Evolutionary conservation across 1,140 invertebrate genomes (phyloP).

Genomic region (Arion vulgaris): DNA sequence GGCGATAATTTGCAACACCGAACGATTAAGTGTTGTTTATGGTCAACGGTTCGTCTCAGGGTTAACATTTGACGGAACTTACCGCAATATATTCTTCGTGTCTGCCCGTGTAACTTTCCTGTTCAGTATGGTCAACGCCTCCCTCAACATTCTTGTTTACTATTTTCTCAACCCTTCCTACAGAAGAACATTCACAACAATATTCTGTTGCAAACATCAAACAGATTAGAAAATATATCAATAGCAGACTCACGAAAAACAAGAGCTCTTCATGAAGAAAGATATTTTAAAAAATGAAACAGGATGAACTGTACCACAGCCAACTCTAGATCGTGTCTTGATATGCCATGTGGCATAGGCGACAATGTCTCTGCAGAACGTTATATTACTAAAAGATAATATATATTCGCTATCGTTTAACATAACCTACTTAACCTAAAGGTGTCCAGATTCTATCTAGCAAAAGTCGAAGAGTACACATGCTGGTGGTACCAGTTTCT

Average conservation of each 20-base stretch:
- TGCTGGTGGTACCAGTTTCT: too few species aligned
- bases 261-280: too few species aligned
- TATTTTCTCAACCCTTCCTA: conserved; percentile 4
- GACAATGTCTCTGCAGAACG: too few species aligned
- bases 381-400: too few species aligned
- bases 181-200: not conserved
- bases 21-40: not conserved
- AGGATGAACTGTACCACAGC: too few species aligned
- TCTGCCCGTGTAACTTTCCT: not conserved
- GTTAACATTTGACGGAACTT: not conserved
- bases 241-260: not conserved
- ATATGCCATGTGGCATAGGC: too few species aligned
- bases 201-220: not conserved
- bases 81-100: not conserved
- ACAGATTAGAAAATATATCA: not conserved
- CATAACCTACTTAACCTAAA: too few species aligned
- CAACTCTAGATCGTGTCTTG: too few species aligned
- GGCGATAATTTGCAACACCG: not conserved
- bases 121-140: not conserved
- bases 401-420: too few species aligned
- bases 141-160: not conserved
- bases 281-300: too few species aligned
- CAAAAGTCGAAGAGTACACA: too few species aligned
- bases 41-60: not conserved
- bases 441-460: too few species aligned